Conservation (phyloP, 2,113 vertebrate genomes). For the Argyrosomus japonicus region DNA sequence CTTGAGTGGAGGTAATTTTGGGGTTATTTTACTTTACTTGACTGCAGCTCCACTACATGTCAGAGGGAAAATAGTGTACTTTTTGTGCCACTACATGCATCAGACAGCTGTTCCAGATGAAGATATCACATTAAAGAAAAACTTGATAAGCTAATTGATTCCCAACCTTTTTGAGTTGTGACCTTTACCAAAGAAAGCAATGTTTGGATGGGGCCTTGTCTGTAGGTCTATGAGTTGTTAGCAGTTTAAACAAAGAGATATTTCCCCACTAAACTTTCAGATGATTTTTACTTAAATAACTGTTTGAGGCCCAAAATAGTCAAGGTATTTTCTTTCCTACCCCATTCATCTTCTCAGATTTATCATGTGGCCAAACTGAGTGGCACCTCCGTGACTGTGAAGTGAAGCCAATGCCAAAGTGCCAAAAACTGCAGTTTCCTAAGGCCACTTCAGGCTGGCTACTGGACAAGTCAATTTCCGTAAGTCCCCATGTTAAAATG, state of each 20-base stretch:
- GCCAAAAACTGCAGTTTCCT: no score
- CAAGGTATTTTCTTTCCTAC: not conserved
- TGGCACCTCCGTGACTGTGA: no score
- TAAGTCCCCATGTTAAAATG: no score
- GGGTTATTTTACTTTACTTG: not conserved
- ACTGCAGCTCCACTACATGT: not conserved
- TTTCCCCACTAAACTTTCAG: not conserved
- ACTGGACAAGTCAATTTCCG: no score
- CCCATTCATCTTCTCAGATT: not conserved
- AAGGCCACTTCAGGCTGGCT: no score
- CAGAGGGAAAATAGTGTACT: not conserved
- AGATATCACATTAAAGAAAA: not conserved
- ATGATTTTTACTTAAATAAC: not conserved
- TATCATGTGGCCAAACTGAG: not conserved
- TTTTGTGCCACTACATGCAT: not conserved
- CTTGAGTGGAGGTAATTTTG: not conserved
- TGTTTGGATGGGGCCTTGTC: not conserved
- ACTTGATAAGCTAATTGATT: not conserved
- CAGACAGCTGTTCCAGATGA: not conserved
- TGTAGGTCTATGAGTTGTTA: not conserved
- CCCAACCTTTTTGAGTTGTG: not conserved
- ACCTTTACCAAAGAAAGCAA: not conserved
- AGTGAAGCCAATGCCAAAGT: no score
- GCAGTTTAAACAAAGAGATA: slow-evolving; percentile 1
- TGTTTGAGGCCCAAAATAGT: no score